Conservation (phyloP, 1,140 invertebrate species). For the Drosophila kanapiae region DNA sequence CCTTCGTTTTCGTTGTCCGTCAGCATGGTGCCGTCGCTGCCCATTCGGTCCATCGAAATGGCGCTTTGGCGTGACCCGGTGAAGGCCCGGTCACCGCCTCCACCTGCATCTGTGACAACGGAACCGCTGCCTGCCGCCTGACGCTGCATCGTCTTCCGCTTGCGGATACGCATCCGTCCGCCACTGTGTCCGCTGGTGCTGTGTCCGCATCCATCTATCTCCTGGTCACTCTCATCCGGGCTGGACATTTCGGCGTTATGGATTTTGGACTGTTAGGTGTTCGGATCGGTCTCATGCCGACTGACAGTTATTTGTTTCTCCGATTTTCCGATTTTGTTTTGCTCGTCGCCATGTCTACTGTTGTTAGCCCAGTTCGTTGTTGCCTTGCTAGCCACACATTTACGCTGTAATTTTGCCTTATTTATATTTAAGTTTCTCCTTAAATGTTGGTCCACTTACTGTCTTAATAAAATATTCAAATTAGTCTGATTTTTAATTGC, state of each 20-base stretch:
- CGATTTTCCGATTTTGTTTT: constrained; percentile 36
- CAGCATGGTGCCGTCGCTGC: constrained; percentile 4
- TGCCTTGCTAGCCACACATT: not conserved
- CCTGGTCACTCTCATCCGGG: constrained; percentile 8
- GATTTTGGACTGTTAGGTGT: constrained; percentile 8
- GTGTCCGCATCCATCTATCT: not conserved
- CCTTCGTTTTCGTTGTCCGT: constrained; percentile 5
- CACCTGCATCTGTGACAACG: not conserved
- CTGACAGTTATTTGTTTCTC: constrained; percentile 53
- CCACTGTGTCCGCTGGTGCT: not conserved
- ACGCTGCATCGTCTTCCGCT: not conserved
- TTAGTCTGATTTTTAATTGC: not conserved
- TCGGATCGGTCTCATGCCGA: constrained; percentile 51
- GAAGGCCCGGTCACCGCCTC: not conserved
- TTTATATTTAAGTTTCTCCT: not conserved
- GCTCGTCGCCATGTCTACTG: constrained; percentile 42
- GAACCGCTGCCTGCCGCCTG: not conserved
- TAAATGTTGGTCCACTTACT: too few relatives aligned
- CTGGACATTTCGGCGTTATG: constrained; percentile 24
- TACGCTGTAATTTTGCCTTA: not conserved
- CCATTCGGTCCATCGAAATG: constrained; percentile 5
- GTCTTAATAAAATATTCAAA: too few relatives aligned
- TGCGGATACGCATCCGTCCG: not conserved
- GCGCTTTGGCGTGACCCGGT: not conserved
- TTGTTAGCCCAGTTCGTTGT: constrained; percentile 15